Evolutionary conservation across 2,113 vertebrate genomes (phyloP), one percentile per base, ranked within the genome.

Genomic region (Edolisoma coerulescens): DNA sequence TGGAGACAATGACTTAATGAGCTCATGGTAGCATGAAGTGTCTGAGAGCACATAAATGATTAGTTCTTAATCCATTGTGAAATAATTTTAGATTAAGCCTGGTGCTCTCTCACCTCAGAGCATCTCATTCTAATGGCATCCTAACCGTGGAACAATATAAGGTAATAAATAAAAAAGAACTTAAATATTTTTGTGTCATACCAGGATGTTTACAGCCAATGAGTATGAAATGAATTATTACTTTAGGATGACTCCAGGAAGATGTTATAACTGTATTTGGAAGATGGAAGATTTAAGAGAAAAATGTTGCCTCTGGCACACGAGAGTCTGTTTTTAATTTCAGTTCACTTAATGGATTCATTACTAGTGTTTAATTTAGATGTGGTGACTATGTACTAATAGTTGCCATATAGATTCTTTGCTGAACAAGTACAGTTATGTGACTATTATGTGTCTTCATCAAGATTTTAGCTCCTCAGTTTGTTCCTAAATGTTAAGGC

Each of bases 211-310:
- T 93, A 96, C 87, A 93, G 18, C 50, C 63, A 63, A 49, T 1
- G 9, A 93, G 50, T 35, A 52, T 44, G 71, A 93, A 85, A 90
- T 94, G 71, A 96, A 44, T 95, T 90, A 97, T 91, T 96, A 80
- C 35, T 54, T 93, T 35, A 93, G 82, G 47, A 74, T 95, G 71
- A 78, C 68, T 86, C 71, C 82, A 78, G 69, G 85, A 93, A 88
- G 71, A 85, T 91, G 56, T 27, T 79, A 53, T 73, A 59, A 92
- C 84, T 90, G 27, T 80, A 69, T 64, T 89, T 96, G 54, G 63
- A 93, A 93, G 81, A 93, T 39, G 21, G 61, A 91, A 91, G 26
- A 42, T 54, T 73, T 27, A 0, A n/a, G 59, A 68, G 60, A 59
- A 87, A 83, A 69, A 67, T 4, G 4, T 81, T 96, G 91, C 87